Evolutionary conservation across 2,113 vertebrate genomes (phyloP).

Genomic region (Campylomormyrus tamandua): DNA sequence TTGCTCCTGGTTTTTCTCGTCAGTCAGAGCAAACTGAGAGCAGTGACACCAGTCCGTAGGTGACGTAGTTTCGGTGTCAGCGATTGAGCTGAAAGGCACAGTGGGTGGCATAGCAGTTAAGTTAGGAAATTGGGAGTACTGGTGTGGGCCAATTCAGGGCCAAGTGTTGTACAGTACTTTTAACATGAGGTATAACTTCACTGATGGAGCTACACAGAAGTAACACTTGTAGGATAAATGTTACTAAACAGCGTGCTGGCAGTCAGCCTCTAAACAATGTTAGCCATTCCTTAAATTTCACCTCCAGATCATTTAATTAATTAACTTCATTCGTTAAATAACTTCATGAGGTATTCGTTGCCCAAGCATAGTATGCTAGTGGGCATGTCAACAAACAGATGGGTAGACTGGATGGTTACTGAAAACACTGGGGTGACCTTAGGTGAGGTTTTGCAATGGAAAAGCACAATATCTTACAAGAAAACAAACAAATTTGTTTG

Average conservation of each 20-base stretch:
- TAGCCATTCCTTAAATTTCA: background rate
- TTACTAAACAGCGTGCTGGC: background rate
- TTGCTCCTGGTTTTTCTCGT: background rate
- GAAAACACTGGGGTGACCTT: background rate
- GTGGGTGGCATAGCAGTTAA: background rate
- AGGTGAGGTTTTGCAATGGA: background rate
- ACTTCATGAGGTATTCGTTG: background rate
- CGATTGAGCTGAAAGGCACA: background rate
- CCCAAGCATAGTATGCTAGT: background rate
- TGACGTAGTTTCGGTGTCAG: background rate
- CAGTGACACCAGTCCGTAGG: background rate
- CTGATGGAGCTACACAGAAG: background rate
- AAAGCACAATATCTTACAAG: background rate
- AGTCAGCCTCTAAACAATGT: background rate
- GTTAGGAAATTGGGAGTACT: background rate
- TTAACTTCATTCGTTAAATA: background rate
- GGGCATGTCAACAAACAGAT: background rate
- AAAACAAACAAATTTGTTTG: background rate
- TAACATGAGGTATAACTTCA: background rate
- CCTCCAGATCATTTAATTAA: background rate
- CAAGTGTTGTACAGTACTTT: background rate
- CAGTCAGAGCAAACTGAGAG: background rate
- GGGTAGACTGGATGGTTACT: background rate
- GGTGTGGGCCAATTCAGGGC: background rate
- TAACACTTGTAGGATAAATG: background rate